phyloP scores from a whole-genome alignment of 2,797 vertebrate genomes.

The Phyllotis vaccarum region DNA sequence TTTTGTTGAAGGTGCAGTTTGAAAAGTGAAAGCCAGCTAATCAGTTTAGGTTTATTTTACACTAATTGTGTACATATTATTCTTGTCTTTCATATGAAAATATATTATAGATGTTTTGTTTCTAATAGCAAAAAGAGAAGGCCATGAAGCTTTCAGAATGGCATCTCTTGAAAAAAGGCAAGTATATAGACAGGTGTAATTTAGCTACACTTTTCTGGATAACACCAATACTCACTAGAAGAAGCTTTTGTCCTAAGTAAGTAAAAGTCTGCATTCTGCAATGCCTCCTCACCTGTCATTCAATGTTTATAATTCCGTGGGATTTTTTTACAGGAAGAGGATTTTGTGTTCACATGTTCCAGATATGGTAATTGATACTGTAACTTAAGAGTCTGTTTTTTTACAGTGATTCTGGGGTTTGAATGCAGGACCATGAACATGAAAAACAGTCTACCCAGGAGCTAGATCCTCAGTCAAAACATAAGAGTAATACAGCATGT shows the following conservation, averaged over 20 bases:
- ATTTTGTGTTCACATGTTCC: background rate
- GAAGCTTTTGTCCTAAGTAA: slow-evolving; percentile 50
- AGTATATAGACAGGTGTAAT: background rate
- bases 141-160: slow-evolving; percentile 45
- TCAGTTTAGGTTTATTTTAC: slow-evolving; percentile 53
- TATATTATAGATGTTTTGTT: slow-evolving; percentile 14
- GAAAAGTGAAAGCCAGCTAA: slow-evolving; percentile 47
- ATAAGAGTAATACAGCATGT: background rate
- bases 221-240: slow-evolving; percentile 9
- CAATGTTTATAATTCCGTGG: background rate
- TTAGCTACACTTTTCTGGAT: background rate
- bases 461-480: background rate
- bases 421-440: background rate
- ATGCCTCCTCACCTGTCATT: background rate
- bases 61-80: slow-evolving; percentile 44
- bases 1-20: slow-evolving; percentile 41
- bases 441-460: background rate
- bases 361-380: background rate
- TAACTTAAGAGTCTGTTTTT: background rate
- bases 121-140: slow-evolving; percentile 49
- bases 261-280: slow-evolving; percentile 3
- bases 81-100: slow-evolving; percentile 49
- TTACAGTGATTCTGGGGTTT: background rate
- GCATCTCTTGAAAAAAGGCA: slow-evolving; percentile 37
- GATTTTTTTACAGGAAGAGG: background rate